Conservation (phyloP, 2,113 vertebrate genomes). For the Catharus minimus region DNA sequence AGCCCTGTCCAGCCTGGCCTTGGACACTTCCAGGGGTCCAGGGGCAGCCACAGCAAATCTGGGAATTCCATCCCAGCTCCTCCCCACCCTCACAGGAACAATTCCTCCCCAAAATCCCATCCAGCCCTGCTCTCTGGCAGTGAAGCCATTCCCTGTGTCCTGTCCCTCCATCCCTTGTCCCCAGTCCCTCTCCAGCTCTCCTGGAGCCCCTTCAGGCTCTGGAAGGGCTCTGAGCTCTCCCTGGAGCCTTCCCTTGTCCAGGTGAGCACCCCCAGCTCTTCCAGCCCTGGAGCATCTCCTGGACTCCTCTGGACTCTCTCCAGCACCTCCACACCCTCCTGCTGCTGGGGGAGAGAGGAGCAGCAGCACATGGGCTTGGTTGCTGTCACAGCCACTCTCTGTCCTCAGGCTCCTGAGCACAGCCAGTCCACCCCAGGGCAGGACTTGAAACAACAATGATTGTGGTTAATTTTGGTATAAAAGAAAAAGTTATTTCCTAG, state of each 20-base stretch:
- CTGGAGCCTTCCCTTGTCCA: background rate
- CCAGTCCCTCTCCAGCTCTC: background rate
- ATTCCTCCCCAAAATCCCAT: background rate
- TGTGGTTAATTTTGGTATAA: background rate
- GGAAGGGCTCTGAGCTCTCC: background rate
- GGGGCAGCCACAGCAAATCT: background rate
- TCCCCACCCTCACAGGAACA: accelerated
- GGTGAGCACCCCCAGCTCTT: accelerated
- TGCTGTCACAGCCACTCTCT: background rate
- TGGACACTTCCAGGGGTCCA: background rate
- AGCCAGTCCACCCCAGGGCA: background rate
- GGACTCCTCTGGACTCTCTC: accelerated
- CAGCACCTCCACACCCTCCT: background rate
- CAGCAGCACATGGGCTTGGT: accelerated
- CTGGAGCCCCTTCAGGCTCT: background rate
- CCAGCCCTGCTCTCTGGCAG: accelerated
- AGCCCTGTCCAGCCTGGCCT: accelerated
- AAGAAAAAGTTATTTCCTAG: background rate
- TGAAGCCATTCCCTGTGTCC: background rate
- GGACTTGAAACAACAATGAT: background rate
- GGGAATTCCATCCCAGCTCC: accelerated
- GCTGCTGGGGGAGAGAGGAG: background rate
- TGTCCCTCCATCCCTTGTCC: background rate
- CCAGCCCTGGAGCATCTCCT: accelerated
- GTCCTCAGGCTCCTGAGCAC: background rate